Base-by-base conservation (phyloP, 2,888 invertebrate genomes). In the Trypoxylon attenuatum region DNA sequence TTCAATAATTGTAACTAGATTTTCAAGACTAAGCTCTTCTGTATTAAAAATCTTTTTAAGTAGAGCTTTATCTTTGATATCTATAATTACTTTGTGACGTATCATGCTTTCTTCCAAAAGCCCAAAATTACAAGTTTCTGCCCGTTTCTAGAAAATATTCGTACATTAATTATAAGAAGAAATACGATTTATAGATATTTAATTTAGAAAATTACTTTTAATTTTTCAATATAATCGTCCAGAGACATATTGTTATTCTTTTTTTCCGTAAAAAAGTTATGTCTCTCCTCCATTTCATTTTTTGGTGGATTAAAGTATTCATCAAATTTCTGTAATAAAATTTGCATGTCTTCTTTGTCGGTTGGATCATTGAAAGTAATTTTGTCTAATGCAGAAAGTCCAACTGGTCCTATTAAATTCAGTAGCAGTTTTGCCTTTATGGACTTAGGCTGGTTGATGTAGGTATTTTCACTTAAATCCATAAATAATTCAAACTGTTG, bases 111-210 rank as follows among this genome's bases (percentile, higher is more conserved):
- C 53, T 5, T 41, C 29, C 27, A 73, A 19, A 0, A 18, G 18
- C 8, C 67, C 71, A 45, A 80, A 80, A 25, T 75, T 70, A 49
- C 80, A 80, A 10, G 25, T 47, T 58, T 27, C 29, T 42, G 80
- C 76, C 27, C 51, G 57, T 13, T 55, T 29, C 80, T 65, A 25
- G 5, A 52, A 55, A 22, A 18, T 38, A 29, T 19, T 13, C 2
- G 5, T n/a, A 50, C 38, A 25, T 33, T 5, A 49, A 19, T 3
- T 46, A 6, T n/a, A n/a, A 5, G 8, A 4, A 39, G 10, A 16
- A 42, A 51, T 38, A 22, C 3, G 16, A 19, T 18, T 2, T 25
- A 63, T 8, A 15, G 8, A 54, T 43, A 0, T 10, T 23, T 0
- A 5, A 5, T 8, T n/a, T n/a, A n/a, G n/a, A n/a, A 1, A 55